Evolutionary conservation across 2,888 invertebrate species (phyloP).

Genomic region (Cheilosia vulpina): DNA sequence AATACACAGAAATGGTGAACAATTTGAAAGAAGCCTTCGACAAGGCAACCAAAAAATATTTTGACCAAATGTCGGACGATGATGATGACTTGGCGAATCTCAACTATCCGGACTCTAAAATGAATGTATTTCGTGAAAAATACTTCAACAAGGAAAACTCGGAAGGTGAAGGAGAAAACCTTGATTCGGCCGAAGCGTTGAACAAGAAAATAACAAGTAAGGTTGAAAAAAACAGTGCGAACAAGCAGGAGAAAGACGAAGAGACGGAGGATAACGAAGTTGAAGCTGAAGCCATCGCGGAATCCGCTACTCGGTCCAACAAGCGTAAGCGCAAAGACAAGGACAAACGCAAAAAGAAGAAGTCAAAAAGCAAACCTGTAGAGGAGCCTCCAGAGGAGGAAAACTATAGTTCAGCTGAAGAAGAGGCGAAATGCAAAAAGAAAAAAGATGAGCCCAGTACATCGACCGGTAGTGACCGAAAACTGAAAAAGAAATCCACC

Average conservation of each 20-base stretch:
- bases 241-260: conserved; percentile 81
- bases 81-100: conserved; percentile 91
- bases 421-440: conserved; percentile 62
- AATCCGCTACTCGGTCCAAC: conserved; percentile 76
- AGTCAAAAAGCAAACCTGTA: conserved; percentile 78
- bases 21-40: conserved; percentile 92
- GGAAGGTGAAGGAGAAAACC: conserved; percentile 77
- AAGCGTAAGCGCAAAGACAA: conserved; percentile 83
- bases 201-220: conserved; percentile 20
- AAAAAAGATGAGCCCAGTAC: conserved; percentile 76
- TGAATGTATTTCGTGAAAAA: conserved; percentile 84
- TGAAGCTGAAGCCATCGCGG: conserved; percentile 48
- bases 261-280: conserved; percentile 57
- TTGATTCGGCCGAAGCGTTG: background rate
- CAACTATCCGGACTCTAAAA: conserved; percentile 85
- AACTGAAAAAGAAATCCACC: conserved; percentile 68
- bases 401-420: conserved; percentile 55
- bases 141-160: conserved; percentile 81
- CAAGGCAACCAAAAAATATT: conserved; percentile 91
- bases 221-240: conserved; percentile 40
- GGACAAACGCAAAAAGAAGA: conserved; percentile 82
- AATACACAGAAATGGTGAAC: conserved; percentile 94
- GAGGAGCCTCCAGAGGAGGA: conserved; percentile 69
- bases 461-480: conserved; percentile 39
- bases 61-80: conserved; percentile 92